A percentile compares a stretch with the other conserved stretches of the same genome.
phyloP scores from a whole-genome alignment of 2,888 invertebrate genomes.

The Apantesis nais region DNA sequence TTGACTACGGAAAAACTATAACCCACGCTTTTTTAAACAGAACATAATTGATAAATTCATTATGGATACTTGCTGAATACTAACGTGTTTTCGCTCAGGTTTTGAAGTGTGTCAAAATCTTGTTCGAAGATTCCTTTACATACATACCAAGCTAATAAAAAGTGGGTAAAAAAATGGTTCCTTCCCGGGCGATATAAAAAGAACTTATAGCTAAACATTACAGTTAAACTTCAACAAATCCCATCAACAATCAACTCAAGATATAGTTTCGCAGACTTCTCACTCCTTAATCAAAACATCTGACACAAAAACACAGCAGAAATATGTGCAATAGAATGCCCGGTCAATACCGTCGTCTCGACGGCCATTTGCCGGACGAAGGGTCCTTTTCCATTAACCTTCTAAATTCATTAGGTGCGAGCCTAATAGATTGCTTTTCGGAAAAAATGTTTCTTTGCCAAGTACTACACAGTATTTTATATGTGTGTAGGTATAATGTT shows the following conservation, averaged over 20 bases:
- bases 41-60: neutral
- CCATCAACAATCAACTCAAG: neutral
- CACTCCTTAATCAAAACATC: constrained; percentile 26
- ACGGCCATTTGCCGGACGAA: constrained; percentile 41
- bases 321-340: constrained; percentile 30
- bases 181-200: no score
- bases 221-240: neutral
- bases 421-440: constrained; percentile 58
- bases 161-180: no score
- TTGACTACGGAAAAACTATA: neutral
- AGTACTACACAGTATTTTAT: constrained; percentile 27
- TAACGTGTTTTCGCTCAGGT: neutral
- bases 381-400: constrained; percentile 53
- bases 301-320: constrained; percentile 35
- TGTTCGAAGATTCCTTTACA: no score
- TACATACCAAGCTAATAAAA: no score
- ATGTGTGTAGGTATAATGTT: constrained; percentile 6
- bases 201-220: no score
- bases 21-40: neutral
- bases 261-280: neutral
- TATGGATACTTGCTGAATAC: neutral
- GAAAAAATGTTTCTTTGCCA: constrained; percentile 61
- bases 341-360: constrained; percentile 35
- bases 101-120: no score
- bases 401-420: constrained; percentile 62